Conservation (phyloP, 2,888 invertebrate species). For the Apamea monoglypha region DNA sequence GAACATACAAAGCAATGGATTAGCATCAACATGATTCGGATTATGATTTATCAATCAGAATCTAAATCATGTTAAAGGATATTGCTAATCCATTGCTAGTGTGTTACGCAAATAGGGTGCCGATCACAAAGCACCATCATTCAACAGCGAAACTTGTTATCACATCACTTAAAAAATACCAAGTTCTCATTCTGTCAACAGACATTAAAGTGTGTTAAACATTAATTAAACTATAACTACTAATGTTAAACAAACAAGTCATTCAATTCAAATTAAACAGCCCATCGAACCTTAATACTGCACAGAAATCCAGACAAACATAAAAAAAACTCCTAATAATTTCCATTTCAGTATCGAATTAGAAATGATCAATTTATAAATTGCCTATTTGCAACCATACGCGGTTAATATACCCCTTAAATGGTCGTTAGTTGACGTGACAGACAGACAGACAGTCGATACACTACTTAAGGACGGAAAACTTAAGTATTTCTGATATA, state of each 20-base stretch:
- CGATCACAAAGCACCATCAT: background rate
- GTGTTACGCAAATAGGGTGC: no score
- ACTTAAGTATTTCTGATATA: conserved; percentile 34
- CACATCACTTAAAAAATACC: conserved; percentile 30
- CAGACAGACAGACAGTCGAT: conserved; percentile 80
- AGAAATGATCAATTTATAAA: conserved; percentile 80
- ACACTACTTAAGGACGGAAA: conserved; percentile 70
- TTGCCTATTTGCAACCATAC: conserved; percentile 85
- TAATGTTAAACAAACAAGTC: conserved; percentile 46
- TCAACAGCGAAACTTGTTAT: conserved; percentile 11
- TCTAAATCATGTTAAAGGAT: no score
- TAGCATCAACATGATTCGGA: background rate
- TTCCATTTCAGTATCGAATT: conserved; percentile 73
- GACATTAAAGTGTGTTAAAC: conserved; percentile 30
- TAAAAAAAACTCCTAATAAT: conserved; percentile 79
- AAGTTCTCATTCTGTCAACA: conserved; percentile 26
- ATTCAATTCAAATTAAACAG: conserved; percentile 57
- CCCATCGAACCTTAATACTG: conserved; percentile 51
- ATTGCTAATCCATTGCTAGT: no score
- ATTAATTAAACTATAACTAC: background rate
- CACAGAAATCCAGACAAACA: conserved; percentile 45
- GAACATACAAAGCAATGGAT: background rate
- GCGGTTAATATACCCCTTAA: conserved; percentile 83
- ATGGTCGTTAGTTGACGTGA: conserved; percentile 78
- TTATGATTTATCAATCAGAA: no score